Percentiles rank a stretch among this genome's conserved stretches.
Conservation (phyloP, 2,888 invertebrate species). For the Drosophila anceps region DNA sequence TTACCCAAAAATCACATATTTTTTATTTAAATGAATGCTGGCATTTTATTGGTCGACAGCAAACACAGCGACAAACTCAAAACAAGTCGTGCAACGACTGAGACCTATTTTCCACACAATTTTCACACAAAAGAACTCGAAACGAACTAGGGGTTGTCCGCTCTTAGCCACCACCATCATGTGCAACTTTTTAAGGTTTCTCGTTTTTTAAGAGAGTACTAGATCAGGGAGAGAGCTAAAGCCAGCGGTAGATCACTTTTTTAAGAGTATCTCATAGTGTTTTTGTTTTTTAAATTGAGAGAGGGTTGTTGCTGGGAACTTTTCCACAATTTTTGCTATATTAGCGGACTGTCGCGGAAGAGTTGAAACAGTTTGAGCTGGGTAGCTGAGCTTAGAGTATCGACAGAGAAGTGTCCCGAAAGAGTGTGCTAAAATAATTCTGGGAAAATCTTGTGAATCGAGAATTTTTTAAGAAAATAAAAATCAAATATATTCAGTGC, state of each 20-base stretch:
- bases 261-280: slow-evolving; percentile 53
- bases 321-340: slow-evolving; percentile 75
- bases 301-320: slow-evolving; percentile 67
- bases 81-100: slow-evolving; percentile 41
- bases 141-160: slow-evolving; percentile 59
- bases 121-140: slow-evolving; percentile 49
- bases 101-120: slow-evolving; percentile 54
- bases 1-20: slow-evolving; percentile 78
- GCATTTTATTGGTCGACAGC: slow-evolving; percentile 77
- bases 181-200: slow-evolving; percentile 20
- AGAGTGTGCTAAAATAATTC: slow-evolving; percentile 31
- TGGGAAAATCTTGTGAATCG: slow-evolving; percentile 37
- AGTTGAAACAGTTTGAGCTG: slow-evolving; percentile 84
- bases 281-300: slow-evolving; percentile 63
- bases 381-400: slow-evolving; percentile 83
- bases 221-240: slow-evolving; percentile 19
- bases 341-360: slow-evolving; percentile 77
- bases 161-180: slow-evolving; percentile 50
- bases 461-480: slow-evolving; percentile 33
- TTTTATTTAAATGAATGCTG: slow-evolving; percentile 80
- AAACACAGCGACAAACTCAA: slow-evolving; percentile 49
- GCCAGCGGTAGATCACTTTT: slow-evolving; percentile 56
- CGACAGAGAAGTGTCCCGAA: slow-evolving; percentile 47
- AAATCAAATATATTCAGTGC: slow-evolving; percentile 33
- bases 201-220: slow-evolving; percentile 58